These are phyloP conservation scores for Tortricodes alternella DNA, from an alignment of 2,888 invertebrate genomes.

Conservation along the genomic window DNA sequence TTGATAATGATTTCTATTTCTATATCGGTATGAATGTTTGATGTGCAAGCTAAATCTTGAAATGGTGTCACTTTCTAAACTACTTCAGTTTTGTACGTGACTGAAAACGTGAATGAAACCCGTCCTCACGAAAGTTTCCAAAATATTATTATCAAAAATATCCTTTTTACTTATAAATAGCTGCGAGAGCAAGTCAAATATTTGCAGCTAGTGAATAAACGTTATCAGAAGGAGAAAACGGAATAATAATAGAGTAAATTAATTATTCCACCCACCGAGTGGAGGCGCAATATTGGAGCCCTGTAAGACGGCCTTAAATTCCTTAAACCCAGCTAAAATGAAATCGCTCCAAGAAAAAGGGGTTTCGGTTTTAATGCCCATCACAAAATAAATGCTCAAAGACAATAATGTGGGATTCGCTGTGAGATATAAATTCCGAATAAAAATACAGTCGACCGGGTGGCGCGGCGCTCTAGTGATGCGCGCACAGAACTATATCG, in stretches of 20 bases:
- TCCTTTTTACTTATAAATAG: not conserved
- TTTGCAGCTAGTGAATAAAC: constrained; percentile 41
- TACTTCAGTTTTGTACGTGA: too few relatives aligned
- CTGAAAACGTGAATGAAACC: not conserved
- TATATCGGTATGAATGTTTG: too few relatives aligned
- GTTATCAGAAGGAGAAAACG: constrained; percentile 68
- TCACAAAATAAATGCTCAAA: constrained; percentile 79
- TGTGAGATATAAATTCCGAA: constrained; percentile 79
- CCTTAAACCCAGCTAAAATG: constrained; percentile 81
- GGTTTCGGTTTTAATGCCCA: constrained; percentile 80
- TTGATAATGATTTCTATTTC: too few relatives aligned
- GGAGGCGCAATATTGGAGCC: constrained; percentile 62
- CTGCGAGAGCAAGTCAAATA: constrained; percentile 18
- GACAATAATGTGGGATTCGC: constrained; percentile 81
- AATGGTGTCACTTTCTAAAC: too few relatives aligned
- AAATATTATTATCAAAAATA: not conserved
- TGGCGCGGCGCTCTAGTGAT: constrained; percentile 49
- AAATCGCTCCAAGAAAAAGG: constrained; percentile 79
- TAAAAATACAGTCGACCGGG: constrained; percentile 70
- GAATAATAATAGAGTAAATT: constrained; percentile 77
- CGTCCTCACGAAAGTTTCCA: not conserved
- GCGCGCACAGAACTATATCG: too few relatives aligned
- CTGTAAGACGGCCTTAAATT: constrained; percentile 74
- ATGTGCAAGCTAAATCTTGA: too few relatives aligned
- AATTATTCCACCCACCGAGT: constrained; percentile 69